Conservation (phyloP, 2,888 invertebrate genomes). For the Rhagonycha fulva region DNA sequence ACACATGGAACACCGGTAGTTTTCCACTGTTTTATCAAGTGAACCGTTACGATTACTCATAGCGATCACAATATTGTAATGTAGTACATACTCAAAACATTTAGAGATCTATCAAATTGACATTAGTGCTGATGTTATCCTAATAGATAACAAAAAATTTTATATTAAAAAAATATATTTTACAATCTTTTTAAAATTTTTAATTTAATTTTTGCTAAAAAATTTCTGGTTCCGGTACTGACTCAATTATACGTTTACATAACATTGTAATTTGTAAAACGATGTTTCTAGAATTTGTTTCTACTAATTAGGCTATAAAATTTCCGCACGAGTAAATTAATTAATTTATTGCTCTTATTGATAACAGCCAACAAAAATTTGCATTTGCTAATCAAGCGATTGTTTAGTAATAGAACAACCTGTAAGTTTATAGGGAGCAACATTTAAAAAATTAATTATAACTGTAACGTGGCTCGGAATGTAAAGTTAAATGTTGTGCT, state of each 20-base stretch:
- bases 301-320: not conserved
- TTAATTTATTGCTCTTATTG: not conserved
- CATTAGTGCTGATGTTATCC: too few relatives aligned
- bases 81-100: too few relatives aligned
- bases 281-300: not conserved
- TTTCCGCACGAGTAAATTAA: not conserved
- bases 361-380: not conserved
- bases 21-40: too few relatives aligned
- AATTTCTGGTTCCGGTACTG: not conserved
- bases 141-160: too few relatives aligned
- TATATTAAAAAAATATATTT: too few relatives aligned
- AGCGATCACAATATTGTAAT: too few relatives aligned
- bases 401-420: not conserved
- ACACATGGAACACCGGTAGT: too few relatives aligned
- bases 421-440: not conserved
- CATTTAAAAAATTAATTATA: not conserved
- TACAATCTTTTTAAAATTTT: too few relatives aligned
- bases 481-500: not conserved
- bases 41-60: too few relatives aligned
- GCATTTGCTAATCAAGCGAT: not conserved
- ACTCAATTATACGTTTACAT: not conserved
- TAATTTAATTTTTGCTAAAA: too few relatives aligned
- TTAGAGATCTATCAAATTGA: too few relatives aligned
- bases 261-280: not conserved
- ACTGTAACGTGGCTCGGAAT: not conserved